Evolutionary conservation across 2,113 vertebrate genomes (phyloP).

Genomic region (Tragulus kanchil): DNA sequence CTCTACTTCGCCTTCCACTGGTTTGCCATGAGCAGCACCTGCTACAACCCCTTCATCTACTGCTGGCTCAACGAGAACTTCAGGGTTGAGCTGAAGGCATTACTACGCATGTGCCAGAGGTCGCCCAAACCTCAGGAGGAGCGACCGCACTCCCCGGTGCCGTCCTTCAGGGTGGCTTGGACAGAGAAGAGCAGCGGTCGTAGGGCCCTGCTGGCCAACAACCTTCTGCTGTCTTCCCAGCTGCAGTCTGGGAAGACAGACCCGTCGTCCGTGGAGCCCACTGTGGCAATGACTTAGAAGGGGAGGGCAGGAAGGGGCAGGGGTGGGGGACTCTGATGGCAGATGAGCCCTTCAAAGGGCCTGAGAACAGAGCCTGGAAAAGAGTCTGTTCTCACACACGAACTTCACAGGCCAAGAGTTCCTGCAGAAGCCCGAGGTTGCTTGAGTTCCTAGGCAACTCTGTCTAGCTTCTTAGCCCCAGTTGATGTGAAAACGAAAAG

Average conservation of each 20-base stretch:
- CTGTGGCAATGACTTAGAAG: constrained; percentile 89
- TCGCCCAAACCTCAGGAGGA: constrained; percentile 64
- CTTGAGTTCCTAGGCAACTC: not conserved
- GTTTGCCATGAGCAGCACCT: constrained; percentile 97
- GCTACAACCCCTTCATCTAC: constrained; percentile 98
- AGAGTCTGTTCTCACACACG: not conserved
- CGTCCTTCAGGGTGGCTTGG: constrained; percentile 88
- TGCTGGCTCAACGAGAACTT: constrained; percentile 97
- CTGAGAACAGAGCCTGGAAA: not conserved
- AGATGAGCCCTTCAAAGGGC: not conserved
- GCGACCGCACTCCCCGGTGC: constrained; percentile 78
- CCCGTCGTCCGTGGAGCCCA: constrained; percentile 91
- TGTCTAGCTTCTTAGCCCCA: not conserved
- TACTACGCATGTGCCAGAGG: constrained; percentile 91
- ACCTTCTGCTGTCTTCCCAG: constrained; percentile 86
- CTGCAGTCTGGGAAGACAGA: constrained; percentile 90
- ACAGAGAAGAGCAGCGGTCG: constrained; percentile 68
- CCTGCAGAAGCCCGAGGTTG: not conserved
- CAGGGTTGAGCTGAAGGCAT: constrained; percentile 91
- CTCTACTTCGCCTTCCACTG: constrained; percentile 97
- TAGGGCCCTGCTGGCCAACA: constrained; percentile 83
- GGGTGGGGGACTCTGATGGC: not conserved
- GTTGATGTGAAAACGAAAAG: not conserved
- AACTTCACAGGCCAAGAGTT: not conserved
- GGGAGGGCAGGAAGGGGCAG: accelerated